Evolutionary conservation across 2,888 invertebrate species (phyloP), one percentile per base, ranked within the genome.

Genomic region (Chironomus riparius): DNA sequence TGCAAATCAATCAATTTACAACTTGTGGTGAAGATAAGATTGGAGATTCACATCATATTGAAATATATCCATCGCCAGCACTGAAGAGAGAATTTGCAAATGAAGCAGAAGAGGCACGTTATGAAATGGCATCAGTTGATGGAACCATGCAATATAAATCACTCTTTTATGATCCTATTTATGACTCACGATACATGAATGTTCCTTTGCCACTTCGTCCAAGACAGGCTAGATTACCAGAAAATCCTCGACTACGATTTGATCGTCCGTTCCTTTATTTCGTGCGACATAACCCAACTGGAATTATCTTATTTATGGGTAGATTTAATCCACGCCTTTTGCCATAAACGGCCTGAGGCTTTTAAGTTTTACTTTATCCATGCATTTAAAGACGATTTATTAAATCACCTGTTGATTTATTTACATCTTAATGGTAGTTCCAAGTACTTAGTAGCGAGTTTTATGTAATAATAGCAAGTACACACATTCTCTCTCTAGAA

Each of bases 231-330:
- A 86, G 91, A 47, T 83, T 90, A 13, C 91, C 91, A 0, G 89
- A 92, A 71, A 85, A 87, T 18, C 92, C 91, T 4, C 86, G 94
- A 81, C 86, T 95, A 81, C 89, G 92, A 80, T 91, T 94, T 81
- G 94, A 95, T 80, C 87, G 94, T 81, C 95, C 95, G 0, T 95
- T 95, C 87, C 86, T 95, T 28, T 95, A 92, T 83, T 92, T 94
- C 79, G 92, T 95, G 13, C 87, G 95, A 81, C 95, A 95, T 83
- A 95, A 95, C 83, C 95, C 94, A 1, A 92, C 94, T n/a, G 95
- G 95, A 77, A 88, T 95, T 86, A 92, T 95, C 80, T 85, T 95
- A 73, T 93, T 93, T 82, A 92, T 94, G 86, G 95, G 95, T 62
- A 87, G 94, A 81, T 94, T 93, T 85, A 94, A 93, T 84, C 94